A percentile compares a stretch with the other conserved stretches of the same genome.
phyloP scores from a whole-genome alignment of 2,888 invertebrate genomes.

The Oscheius sp. region DNA sequence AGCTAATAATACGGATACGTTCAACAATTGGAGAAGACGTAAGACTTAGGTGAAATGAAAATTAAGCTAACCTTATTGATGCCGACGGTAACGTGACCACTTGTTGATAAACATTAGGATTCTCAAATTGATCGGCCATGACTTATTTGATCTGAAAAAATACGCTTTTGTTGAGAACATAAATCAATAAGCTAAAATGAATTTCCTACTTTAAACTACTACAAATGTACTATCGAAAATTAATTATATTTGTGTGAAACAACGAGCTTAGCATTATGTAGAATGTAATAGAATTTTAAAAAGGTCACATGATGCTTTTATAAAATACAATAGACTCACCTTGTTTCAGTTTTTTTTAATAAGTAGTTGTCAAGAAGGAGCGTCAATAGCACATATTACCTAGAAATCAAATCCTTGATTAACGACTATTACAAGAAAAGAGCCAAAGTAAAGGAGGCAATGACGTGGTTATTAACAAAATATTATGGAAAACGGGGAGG shows the following conservation, averaged over 20 bases:
- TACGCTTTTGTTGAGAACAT: no score
- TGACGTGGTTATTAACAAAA: slow-evolving; percentile 30
- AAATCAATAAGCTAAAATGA: no score
- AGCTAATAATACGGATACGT: background rate
- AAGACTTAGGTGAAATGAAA: background rate
- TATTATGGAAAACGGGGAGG: background rate
- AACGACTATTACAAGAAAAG: background rate
- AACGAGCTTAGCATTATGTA: no score
- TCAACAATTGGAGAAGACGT: background rate
- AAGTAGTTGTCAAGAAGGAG: no score
- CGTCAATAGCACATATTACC: slow-evolving; percentile 1
- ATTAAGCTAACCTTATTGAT: background rate
- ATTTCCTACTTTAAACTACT: no score
- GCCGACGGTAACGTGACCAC: slow-evolving; percentile 2
- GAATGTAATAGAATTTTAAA: no score
- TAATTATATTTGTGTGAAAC: no score
- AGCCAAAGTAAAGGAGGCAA: slow-evolving; percentile 13
- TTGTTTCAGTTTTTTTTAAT: no score
- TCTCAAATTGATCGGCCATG: slow-evolving; percentile 11
- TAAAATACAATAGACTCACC: no score
- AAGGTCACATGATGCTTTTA: no score
- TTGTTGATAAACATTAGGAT: slow-evolving; percentile 21
- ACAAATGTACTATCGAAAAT: no score
- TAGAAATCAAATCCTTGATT: background rate
- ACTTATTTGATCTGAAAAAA: no score